Percentiles rank a stretch among this genome's conserved stretches.
Conservation (phyloP, 2,113 vertebrate genomes). For the Hyperoodon ampullatus region DNA sequence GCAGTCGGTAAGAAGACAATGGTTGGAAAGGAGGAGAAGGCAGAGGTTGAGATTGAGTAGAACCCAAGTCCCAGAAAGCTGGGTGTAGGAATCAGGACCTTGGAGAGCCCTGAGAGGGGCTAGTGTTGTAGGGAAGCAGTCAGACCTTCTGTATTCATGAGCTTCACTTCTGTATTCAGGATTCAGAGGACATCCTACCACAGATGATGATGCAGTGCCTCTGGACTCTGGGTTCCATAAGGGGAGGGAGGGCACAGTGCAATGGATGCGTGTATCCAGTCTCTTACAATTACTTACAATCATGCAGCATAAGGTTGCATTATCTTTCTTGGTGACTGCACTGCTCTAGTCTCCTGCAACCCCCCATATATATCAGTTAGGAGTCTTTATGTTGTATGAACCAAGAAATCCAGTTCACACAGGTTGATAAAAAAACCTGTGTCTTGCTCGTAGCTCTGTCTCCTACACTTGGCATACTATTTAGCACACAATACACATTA, state of each 20-base stretch:
- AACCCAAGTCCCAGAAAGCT: too few species aligned
- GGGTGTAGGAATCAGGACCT: background rate
- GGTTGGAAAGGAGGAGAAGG: background rate
- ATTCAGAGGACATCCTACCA: background rate
- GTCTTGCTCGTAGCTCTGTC: background rate
- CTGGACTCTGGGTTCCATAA: background rate
- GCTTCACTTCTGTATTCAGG: background rate
- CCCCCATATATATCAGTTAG: too few species aligned
- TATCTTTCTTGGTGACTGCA: too few species aligned
- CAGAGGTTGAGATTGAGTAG: background rate
- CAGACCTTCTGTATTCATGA: too few species aligned
- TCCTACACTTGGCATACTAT: background rate
- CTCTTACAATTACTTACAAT: too few species aligned
- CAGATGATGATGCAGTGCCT: rapidly evolving
- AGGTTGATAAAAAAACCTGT: too few species aligned
- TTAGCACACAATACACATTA: background rate
- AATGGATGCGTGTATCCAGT: too few species aligned
- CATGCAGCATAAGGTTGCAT: too few species aligned
- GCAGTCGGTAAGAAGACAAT: background rate
- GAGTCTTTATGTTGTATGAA: too few species aligned
- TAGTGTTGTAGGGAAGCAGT: rapidly evolving
- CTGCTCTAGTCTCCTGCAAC: too few species aligned
- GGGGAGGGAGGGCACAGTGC: background rate
- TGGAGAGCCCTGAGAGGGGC: background rate
- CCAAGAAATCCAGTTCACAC: too few species aligned